Base-by-base conservation (phyloP, 2,113 vertebrate genomes). In the Proteles cristata region DNA sequence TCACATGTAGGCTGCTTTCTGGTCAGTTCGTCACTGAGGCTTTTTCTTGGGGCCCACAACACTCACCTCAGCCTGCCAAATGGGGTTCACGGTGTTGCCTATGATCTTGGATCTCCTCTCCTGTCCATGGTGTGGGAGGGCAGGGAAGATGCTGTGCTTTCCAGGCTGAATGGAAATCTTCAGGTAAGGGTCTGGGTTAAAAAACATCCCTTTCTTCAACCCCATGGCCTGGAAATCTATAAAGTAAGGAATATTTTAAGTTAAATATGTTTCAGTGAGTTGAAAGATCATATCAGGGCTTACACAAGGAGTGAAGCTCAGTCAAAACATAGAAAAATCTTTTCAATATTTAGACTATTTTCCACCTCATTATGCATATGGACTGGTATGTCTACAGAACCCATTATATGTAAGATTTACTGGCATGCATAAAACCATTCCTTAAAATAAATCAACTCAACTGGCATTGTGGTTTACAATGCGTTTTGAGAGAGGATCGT, bases 131-230 rank as follows among this genome's bases (percentile, higher is more conserved):
- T 99, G 99, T 55, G 99, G 99, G 94, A 99, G 99, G 0, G 99
- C 99, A 7, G 99, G 99, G 98, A 99, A 99, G 98, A 99, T 99
- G 99, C 99, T 99, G 68, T 99, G 99, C 80, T 99, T 99, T 71
- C 99, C 99, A 16, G 99, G 99, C 98, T 99, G 99, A 96, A 99
- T 99, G 87, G 99, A 99, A 97, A 99, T 99, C 98, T 99, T 99
- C 98, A 99, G 98, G 95, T 99, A 99, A 43, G 99, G 99, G 93
- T 99, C 99, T 11, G 99, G 99, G 97, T 99, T 99, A 98, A 99
- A 99, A 98, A 99, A 99, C 99, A 99, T 99, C n/a, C 99, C 99
- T 97, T 99, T 99, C 99, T 99, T 99, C 98, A 99, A 98, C 53
- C 99, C 99, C 96, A 99, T 98, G 33, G 99, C 99, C 97, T 99